Evolutionary conservation across 2,797 vertebrate species (phyloP).

Genomic region (Syndactyla subalaris): DNA sequence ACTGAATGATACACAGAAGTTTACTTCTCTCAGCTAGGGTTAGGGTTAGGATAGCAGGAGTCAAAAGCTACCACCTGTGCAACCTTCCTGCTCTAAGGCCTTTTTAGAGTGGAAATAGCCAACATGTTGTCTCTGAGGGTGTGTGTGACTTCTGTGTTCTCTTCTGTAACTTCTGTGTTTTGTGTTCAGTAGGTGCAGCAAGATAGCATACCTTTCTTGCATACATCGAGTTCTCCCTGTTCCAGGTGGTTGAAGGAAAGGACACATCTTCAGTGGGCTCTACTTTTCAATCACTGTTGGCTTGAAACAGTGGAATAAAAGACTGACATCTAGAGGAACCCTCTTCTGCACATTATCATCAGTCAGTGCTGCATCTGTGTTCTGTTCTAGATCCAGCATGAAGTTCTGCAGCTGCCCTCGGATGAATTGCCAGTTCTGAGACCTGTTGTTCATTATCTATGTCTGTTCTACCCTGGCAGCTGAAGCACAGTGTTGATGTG

Average conservation of each 20-base stretch:
- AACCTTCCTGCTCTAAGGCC: neutral
- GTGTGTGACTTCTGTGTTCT: neutral
- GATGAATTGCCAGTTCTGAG: neutral
- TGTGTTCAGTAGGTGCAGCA: neutral
- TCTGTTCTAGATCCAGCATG: neutral
- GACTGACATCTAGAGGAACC: neutral
- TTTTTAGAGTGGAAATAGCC: neutral
- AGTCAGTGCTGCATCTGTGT: neutral
- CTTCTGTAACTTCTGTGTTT: neutral
- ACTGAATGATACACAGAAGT: neutral
- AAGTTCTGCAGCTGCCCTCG: neutral
- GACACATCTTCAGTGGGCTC: neutral
- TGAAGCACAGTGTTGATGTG: neutral
- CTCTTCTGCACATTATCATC: neutral
- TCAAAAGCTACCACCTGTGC: neutral
- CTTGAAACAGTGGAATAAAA: neutral
- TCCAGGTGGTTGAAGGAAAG: neutral
- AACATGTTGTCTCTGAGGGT: accelerated
- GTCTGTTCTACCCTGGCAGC: neutral
- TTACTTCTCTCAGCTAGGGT: neutral
- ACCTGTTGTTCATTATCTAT: neutral
- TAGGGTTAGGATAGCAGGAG: neutral
- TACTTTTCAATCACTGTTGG: neutral
- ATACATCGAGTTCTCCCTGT: neutral
- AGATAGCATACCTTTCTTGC: neutral